These are phyloP conservation scores for Anas bahamensis DNA, from an alignment of 2,797 vertebrate genomes.

Conservation along the genomic window DNA sequence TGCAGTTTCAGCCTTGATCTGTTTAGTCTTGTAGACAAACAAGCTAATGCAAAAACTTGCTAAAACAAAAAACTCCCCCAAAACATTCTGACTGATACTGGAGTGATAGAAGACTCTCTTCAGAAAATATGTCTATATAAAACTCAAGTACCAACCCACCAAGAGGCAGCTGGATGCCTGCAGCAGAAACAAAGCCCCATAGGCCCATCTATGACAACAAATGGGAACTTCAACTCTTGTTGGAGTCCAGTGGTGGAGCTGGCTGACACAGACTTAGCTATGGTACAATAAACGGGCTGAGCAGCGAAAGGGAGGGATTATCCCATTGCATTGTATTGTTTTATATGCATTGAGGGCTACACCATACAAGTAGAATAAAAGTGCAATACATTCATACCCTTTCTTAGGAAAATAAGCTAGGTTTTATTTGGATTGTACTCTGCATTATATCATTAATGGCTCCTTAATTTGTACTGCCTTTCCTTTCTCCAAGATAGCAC, in stretches of 20 bases:
- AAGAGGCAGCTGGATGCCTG: not conserved
- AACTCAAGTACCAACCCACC: not conserved
- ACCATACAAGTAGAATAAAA: not conserved
- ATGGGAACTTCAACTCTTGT: not conserved
- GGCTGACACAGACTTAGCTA: fast-evolving
- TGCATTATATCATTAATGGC: not conserved
- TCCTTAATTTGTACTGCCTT: not conserved
- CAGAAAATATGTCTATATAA: not conserved
- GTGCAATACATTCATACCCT: not conserved
- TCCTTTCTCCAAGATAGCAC: not conserved
- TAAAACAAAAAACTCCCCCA: not conserved
- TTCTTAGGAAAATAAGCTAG: not conserved
- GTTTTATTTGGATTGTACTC: not conserved
- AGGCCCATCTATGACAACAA: not conserved
- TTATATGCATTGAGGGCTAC: not conserved
- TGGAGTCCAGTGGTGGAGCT: not conserved
- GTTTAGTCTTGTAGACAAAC: not conserved
- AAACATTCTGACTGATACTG: not conserved
- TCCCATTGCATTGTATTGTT: not conserved
- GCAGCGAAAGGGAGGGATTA: not conserved
- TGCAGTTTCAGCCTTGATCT: not conserved
- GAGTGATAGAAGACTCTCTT: not conserved
- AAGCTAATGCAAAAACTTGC: not conserved
- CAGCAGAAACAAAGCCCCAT: not conserved
- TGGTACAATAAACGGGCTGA: not conserved